Base-by-base conservation (phyloP, 2,888 invertebrate genomes). In the Omphaloscelis lunosa region DNA sequence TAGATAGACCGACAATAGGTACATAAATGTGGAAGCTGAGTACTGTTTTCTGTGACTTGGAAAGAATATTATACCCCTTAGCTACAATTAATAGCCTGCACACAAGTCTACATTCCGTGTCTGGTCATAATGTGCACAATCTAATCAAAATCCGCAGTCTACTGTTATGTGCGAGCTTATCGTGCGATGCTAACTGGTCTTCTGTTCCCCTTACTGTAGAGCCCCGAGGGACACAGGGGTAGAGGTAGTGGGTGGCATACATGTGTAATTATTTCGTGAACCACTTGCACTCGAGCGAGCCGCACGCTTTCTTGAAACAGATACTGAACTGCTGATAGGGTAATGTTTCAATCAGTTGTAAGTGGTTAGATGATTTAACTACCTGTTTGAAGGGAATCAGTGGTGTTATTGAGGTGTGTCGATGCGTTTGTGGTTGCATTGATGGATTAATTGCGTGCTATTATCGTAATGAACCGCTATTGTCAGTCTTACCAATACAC, bases 181-280 rank as follows among this genome's bases (percentile, higher is more conserved):
- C 73, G 72, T 29, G 51, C 34, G 61, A 45, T 72, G 79, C 27
- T 74, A 80, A 61, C 58, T 56, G 48, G 51, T 72, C 72, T 73
- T 41, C 70, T 62, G 58, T 23, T 45, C 58, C 69, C 70, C 53
- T 61, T 29, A 53, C 58, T n/a, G 23, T 15, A 34, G 39, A 41
- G 51, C 61, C 74, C n/a, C 58, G 1, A 59, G 66, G 58, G 69
- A 72, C 48, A 48, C 34, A 29, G 41, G 74, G 83, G 68, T 70
- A 53, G 61, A 66, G 72, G 86, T 66, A 82, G 82, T 69, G 72
- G 77, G 77, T 62, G 68, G 70, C 53, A 41, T 76, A 82, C 82
- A 87, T 63, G 84, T 86, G 83, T 89, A 88, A 88, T 88, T 87
- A 89, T 89, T 77, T 84, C 72, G 78, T 71, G 88, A 58, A 59